Base-by-base conservation (phyloP, 1,140 invertebrate genomes). In the Forficula auricularia region DNA sequence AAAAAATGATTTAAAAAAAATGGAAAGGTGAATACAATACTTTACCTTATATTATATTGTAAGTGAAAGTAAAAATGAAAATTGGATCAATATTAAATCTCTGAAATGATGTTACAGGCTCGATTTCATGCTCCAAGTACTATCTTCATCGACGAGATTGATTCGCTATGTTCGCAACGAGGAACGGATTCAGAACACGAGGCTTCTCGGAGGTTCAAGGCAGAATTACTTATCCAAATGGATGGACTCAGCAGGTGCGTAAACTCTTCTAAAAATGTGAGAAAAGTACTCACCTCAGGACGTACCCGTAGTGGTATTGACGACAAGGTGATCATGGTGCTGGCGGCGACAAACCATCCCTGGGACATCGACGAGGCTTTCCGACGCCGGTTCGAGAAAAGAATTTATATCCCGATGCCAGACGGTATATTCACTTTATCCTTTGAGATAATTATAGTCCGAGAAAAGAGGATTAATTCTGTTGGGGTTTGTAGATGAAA, bases 141-240 rank as follows among this genome's bases (percentile, higher is more conserved):
- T 14, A 78, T 81, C 44, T 81, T 81, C 54, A 74, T 81, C 40
- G 79, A 81, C 57, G 78, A 81, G 58, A 76, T 81, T 31, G 78
- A 81, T 55, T 74, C 74, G 2, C 63, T 82, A 7, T 76, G 76
- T 51, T 74, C 71, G 2, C 60, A 67, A 49, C 50, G 79, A 50
- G 77, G 76, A 14, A 62, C 65, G 2, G 70, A 74, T 34, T 70
- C 67, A 9, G 78, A 82, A 53, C 77, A 82, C 55, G 78, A 82
- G 57, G 75, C 77, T 2, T 74, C 71, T 48, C 54, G 78, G 34
- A 57, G 78, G 42, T 74, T 79, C 8, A 82, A 82, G 56, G 74
- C 75, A 3, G 78, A 81, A 55, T 58, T 81, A 1, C 62, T 81
- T 1, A 72, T 79, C 43, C 77, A 81, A 57, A 82, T 81, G 74